Conservation (phyloP, 2,797 vertebrate species). For the Hylomyscus alleni region DNA sequence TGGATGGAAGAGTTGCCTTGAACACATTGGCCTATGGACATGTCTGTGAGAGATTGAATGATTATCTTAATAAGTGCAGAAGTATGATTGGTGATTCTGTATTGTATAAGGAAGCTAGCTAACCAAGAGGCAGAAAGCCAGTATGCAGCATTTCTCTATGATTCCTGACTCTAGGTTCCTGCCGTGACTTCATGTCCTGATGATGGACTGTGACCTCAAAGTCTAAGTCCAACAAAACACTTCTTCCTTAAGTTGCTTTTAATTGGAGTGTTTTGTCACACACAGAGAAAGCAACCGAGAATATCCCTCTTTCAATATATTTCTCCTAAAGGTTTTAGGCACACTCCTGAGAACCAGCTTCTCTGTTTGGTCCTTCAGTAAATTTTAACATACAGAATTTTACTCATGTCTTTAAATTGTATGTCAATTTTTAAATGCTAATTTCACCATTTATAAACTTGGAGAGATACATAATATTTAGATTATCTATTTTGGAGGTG, state of each 20-base stretch:
- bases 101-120: background rate
- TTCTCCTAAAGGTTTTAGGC: background rate
- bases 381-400: no score
- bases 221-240: background rate
- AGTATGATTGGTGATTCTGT: background rate
- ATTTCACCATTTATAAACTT: background rate
- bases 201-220: background rate
- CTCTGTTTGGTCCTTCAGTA: background rate
- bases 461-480: background rate
- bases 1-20: background rate
- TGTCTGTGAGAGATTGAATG: background rate
- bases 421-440: background rate
- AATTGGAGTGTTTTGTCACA: background rate
- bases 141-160: background rate
- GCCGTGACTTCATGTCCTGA: background rate
- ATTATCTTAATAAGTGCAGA: background rate
- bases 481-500: background rate
- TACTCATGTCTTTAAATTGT: background rate
- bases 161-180: background rate
- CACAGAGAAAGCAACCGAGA: background rate
- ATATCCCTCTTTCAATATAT: no score
- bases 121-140: background rate
- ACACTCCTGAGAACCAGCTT: fast-evolving
- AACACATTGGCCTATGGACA: background rate
- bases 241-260: background rate